phyloP scores from a whole-genome alignment of 2,797 vertebrate species.

The Otolemur crassicaudatus region DNA sequence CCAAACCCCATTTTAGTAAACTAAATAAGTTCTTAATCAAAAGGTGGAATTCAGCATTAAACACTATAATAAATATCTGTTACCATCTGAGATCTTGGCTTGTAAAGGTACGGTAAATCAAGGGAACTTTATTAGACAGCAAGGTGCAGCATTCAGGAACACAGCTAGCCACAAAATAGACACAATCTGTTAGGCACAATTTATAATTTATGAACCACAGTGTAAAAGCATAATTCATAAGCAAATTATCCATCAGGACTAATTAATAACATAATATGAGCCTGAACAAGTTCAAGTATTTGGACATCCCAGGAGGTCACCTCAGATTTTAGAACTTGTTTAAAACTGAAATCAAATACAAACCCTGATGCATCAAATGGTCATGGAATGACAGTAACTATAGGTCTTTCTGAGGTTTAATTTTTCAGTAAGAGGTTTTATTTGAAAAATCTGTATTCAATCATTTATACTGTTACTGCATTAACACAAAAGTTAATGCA shows the following conservation, averaged over 20 bases:
- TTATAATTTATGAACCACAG: neutral
- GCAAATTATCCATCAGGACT: neutral
- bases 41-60: constrained; percentile 40
- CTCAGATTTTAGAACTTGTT: constrained; percentile 61
- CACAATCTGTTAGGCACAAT: neutral
- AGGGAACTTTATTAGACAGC: constrained; percentile 39
- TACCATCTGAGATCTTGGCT: constrained; percentile 6
- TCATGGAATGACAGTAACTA: constrained; percentile 1
- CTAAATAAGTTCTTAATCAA: constrained; percentile 69
- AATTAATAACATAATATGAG: constrained; percentile 11
- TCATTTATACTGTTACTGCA: constrained; percentile 39
- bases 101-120: constrained; percentile 48
- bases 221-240: constrained; percentile 26
- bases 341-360: constrained; percentile 30
- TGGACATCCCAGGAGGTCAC: constrained; percentile 1
- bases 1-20: constrained; percentile 44
- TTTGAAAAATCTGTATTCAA: constrained; percentile 61
- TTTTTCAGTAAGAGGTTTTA: constrained; percentile 50
- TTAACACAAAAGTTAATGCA: constrained; percentile 37
- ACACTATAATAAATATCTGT: constrained; percentile 36
- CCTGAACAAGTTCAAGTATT: neutral
- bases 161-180: neutral
- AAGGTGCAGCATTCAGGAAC: neutral
- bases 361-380: neutral
- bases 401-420: neutral